phyloP scores from a whole-genome alignment of 2,888 invertebrate genomes.

The Homarus gammarus region DNA sequence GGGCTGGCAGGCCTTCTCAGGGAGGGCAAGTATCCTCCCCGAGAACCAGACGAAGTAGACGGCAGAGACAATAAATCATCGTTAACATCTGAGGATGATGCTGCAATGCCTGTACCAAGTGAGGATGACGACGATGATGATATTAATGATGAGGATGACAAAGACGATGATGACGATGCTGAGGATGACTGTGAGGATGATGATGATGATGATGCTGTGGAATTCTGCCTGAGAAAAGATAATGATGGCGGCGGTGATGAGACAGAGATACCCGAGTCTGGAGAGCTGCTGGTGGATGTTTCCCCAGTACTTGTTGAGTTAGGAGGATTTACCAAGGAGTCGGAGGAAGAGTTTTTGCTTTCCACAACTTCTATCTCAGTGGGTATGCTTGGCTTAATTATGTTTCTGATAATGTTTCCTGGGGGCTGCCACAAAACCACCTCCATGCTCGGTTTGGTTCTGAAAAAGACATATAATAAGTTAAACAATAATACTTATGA shows the following conservation, averaged over 20 bases:
- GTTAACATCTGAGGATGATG: neutral
- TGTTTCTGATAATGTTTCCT: slow-evolving; percentile 40
- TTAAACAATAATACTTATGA: too few species aligned
- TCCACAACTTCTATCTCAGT: neutral
- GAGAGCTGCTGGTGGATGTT: slow-evolving; percentile 50
- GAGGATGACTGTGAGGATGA: neutral
- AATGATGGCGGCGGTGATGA: slow-evolving; percentile 48
- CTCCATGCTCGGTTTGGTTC: slow-evolving; percentile 68
- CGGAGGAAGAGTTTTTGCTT: neutral
- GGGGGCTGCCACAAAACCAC: slow-evolving; percentile 74
- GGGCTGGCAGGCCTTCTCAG: slow-evolving; percentile 60
- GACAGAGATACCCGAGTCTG: slow-evolving; percentile 63
- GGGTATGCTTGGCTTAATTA: slow-evolving; percentile 21
- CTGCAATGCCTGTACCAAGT: neutral
- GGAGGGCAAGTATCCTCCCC: slow-evolving; percentile 24
- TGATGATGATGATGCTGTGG: slow-evolving; percentile 1
- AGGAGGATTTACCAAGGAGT: slow-evolving; percentile 2
- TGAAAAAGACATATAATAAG: slow-evolving; percentile 34
- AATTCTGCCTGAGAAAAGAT: slow-evolving; percentile 31
- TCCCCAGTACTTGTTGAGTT: neutral
- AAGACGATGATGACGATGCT: neutral
- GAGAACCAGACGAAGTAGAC: slow-evolving; percentile 46
- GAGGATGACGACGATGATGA: neutral
- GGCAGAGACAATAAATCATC: slow-evolving; percentile 61
- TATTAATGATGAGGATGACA: neutral